Base-by-base conservation (phyloP, 2,113 vertebrate species). In the Gambusia affinis region DNA sequence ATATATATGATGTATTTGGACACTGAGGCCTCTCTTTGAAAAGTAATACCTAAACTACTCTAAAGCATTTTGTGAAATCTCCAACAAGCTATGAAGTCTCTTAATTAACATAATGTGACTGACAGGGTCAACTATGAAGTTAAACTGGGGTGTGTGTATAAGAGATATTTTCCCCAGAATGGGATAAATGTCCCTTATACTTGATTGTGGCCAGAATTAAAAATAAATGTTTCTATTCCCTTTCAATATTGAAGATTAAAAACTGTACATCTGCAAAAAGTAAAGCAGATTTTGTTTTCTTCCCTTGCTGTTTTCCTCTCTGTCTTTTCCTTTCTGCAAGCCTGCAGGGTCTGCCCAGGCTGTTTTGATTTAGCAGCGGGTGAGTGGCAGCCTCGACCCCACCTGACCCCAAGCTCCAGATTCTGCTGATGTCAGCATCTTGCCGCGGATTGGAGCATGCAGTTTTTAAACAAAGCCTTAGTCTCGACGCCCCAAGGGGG, bases 381-480 rank as follows among this genome's bases (percentile, higher is more conserved):
- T 92, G 91, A 94, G 84, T 91, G 87, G 89, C 90, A 92, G 92
- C 85, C 88, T 80, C 85, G 89, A 93, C 93, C 93, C 82, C 81
- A 83, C 64, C 85, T 92, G 91, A 92, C 92, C 92, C 88, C 90
- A 87, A 27, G 71, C 80, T 78, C 39, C 62, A 4, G 83, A 83
- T 90, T 90, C 69, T 92, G 93, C 93, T 93, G 92, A 94, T 90
- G 92, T 94, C 93, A 94, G 94, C 93, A 91, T 94, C 91, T 94
- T 92, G 85, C 84, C 31, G 79, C 79, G 89, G 93, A 93, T 93
- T 92, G 85, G 73, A 92, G 88, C 76, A 12, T 90, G 87, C 76
- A 79, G 78, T 91, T 91, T 89, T 92, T 90, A 90, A 92, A 93
- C 91, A 93, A 92, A 92, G 87, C 83, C 85, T 70, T 64, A 75